These are phyloP conservation scores for Aegotheles bennettii DNA, from an alignment of 2,113 vertebrate genomes.

Conservation along the genomic window DNA sequence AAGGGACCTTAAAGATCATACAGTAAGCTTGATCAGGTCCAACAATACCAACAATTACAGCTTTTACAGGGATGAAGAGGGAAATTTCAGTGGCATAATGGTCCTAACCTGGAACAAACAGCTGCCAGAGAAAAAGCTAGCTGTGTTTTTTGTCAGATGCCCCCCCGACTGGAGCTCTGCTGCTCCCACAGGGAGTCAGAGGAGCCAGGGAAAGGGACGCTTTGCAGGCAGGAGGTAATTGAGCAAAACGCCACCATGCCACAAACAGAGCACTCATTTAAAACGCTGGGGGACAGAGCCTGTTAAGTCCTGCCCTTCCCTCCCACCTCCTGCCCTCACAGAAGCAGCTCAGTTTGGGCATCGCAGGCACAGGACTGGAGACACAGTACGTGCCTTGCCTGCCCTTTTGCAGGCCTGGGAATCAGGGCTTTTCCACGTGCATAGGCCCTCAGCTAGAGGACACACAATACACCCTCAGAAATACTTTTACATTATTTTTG, in stretches of 20 bases:
- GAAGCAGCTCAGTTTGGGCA: background rate
- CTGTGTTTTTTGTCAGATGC: background rate
- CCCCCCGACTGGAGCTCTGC: background rate
- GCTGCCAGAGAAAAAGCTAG: background rate
- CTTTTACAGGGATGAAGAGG: background rate
- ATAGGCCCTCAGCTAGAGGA: background rate
- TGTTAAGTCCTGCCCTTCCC: background rate
- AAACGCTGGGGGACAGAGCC: background rate
- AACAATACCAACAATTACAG: background rate
- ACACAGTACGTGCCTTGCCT: rapidly evolving
- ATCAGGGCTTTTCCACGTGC: background rate
- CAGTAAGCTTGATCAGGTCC: background rate
- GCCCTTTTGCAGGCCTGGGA: background rate
- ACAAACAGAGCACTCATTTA: background rate
- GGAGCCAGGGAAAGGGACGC: background rate
- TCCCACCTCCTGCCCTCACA: rapidly evolving
- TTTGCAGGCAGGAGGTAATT: background rate
- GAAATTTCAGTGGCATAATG: background rate
- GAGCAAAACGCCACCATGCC: background rate
- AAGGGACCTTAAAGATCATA: background rate
- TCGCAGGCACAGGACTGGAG: rapidly evolving
- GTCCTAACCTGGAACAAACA: background rate
- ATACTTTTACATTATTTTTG: background rate
- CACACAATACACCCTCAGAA: background rate
- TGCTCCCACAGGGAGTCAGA: background rate